Percentiles rank a stretch among this genome's conserved stretches.
Evolutionary conservation across 2,888 invertebrate species (phyloP).

Genomic region (Thysanoteuthis rhombus): DNA sequence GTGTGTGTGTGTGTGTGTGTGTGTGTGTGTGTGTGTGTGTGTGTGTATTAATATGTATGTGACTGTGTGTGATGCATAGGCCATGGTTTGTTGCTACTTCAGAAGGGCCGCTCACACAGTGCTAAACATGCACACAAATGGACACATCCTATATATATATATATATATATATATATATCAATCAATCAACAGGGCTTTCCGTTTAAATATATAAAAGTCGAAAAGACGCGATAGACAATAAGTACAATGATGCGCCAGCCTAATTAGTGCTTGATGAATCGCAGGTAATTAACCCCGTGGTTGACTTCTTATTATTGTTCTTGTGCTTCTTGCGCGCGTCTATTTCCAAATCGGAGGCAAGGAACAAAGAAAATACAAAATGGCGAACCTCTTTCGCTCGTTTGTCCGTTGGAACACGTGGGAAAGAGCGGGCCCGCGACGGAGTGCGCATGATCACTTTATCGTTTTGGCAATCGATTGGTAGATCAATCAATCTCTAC

Average conservation of each 20-base stretch:
- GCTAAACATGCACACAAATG: background rate
- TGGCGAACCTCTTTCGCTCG: background rate
- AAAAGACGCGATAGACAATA: background rate
- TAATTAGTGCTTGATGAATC: background rate
- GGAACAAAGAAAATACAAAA: background rate
- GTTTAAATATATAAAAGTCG: constrained; percentile 12
- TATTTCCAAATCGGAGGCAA: background rate
- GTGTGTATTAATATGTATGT: background rate
- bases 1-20: no score
- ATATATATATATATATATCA: no score
- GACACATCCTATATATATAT: background rate
- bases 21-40: no score
- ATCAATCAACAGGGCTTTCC: background rate
- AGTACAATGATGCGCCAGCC: background rate
- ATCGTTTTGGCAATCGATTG: no score
- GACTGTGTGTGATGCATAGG: background rate
- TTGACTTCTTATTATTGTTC: background rate
- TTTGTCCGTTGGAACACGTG: background rate
- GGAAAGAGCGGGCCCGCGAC: background rate
- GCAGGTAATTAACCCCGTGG: background rate
- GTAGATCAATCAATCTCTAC: no score
- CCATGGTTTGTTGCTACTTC: background rate
- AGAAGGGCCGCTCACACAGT: background rate
- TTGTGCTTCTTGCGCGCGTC: background rate
- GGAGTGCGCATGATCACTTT: background rate